Evolutionary conservation across 64 coral and sea anemone species (phyloP).

Genomic region (Hydrozoanthus tunicans): DNA sequence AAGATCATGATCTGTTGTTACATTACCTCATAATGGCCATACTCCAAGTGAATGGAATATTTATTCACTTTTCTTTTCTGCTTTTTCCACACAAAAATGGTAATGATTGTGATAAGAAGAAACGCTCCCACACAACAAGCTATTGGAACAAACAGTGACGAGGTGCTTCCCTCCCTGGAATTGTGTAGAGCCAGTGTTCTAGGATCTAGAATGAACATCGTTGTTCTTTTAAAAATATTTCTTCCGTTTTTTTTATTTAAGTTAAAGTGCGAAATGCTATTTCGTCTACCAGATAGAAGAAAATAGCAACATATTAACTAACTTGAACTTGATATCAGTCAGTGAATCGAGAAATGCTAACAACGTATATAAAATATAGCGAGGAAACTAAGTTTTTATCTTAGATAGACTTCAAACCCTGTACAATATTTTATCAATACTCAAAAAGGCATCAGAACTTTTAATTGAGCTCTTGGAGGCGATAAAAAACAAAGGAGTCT

Average conservation of each 20-base stretch:
- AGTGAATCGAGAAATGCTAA: too few species aligned
- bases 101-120: background rate
- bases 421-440: too few species aligned
- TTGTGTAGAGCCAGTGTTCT: background rate
- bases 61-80: slow-evolving; percentile 35
- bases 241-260: background rate
- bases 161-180: background rate
- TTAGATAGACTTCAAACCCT: too few species aligned
- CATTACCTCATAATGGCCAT: background rate
- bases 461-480: too few species aligned
- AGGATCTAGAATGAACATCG: background rate
- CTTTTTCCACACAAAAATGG: background rate
- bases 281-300: too few species aligned
- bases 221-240: background rate
- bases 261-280: too few species aligned
- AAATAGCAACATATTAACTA: too few species aligned
- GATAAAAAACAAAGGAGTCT: background rate
- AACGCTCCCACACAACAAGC: slow-evolving; percentile 24
- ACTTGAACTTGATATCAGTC: too few species aligned
- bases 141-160: slow-evolving; percentile 18
- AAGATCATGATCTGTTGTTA: background rate
- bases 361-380: too few species aligned
- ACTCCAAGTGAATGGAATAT: slow-evolving; percentile 7
- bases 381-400: too few species aligned
- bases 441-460: too few species aligned